Percentiles rank a stretch among this genome's conserved stretches.
Evolutionary conservation across 2,797 vertebrate species (phyloP).

Genomic region (Onychomys arenicola): DNA sequence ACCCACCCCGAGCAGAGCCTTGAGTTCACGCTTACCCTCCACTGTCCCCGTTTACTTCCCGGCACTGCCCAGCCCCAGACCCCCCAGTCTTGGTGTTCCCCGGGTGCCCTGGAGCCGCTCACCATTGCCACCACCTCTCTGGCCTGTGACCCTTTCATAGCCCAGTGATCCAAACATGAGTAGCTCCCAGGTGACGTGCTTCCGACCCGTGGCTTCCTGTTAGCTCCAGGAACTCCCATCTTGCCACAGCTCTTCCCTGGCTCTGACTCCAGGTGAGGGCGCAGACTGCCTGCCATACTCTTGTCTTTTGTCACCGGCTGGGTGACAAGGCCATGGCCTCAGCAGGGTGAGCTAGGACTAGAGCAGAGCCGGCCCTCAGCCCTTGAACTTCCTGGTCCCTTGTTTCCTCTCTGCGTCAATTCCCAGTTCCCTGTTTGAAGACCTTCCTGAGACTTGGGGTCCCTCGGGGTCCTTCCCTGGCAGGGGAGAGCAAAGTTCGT

Average conservation of each 20-base stretch:
- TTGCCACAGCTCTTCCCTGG: not conserved
- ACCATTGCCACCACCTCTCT: not conserved
- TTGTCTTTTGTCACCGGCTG: not conserved
- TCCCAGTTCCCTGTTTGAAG: not conserved
- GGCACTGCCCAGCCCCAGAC: not conserved
- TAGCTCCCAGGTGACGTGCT: not conserved
- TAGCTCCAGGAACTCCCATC: not conserved
- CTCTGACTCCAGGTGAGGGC: not conserved
- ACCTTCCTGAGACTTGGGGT: not conserved
- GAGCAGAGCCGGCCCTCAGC: not conserved
- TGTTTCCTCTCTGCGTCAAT: not conserved
- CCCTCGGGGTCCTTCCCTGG: not conserved
- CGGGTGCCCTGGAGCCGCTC: not conserved
- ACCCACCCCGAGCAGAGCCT: not conserved
- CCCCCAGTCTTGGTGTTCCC: not conserved
- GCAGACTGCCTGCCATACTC: not conserved
- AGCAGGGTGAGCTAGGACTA: not conserved
- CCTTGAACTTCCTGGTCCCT: not conserved
- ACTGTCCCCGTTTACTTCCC: not conserved
- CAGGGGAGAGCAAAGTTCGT: not conserved
- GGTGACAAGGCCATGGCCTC: not conserved
- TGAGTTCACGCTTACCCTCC: not conserved
- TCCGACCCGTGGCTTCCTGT: not conserved
- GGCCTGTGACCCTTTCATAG: not conserved
- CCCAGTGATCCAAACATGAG: accelerated